These are phyloP conservation scores for Linnaemya vulpina DNA, from an alignment of 2,888 invertebrate species.

Conservation along the genomic window DNA sequence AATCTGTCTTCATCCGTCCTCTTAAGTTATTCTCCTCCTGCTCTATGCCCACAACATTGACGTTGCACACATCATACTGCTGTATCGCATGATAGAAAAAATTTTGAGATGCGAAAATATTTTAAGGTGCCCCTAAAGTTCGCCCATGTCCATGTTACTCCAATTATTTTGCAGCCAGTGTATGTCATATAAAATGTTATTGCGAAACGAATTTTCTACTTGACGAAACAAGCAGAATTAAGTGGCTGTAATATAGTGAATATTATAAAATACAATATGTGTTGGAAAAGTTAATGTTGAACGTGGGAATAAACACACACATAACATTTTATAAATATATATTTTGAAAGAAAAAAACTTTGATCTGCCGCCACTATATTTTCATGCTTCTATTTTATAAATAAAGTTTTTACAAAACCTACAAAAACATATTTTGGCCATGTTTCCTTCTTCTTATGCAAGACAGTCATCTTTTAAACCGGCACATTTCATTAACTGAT, in stretches of 20 bases:
- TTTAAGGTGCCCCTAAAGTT: background rate
- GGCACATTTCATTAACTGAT: no score
- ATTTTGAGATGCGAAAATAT: no score
- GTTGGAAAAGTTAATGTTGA: background rate
- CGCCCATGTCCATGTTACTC: background rate
- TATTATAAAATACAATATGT: background rate
- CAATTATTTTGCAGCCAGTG: background rate
- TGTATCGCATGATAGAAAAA: no score
- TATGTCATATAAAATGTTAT: constrained; percentile 38
- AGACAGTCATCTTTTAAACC: no score
- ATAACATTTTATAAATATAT: background rate
- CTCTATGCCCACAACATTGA: no score
- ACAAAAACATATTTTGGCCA: no score
- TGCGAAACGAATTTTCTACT: constrained; percentile 65
- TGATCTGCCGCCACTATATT: background rate
- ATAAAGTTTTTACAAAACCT: background rate
- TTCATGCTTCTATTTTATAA: background rate
- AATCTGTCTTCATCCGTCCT: no score
- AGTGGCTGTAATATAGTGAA: constrained; percentile 37
- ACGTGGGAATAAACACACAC: background rate
- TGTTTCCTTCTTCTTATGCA: no score
- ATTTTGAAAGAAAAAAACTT: background rate
- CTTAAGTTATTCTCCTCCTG: no score
- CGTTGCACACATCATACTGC: no score
- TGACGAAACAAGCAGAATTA: constrained; percentile 62